Evolutionary conservation across 1,140 invertebrate genomes (phyloP).

Genomic region (Zaprionus kolodkinae): DNA sequence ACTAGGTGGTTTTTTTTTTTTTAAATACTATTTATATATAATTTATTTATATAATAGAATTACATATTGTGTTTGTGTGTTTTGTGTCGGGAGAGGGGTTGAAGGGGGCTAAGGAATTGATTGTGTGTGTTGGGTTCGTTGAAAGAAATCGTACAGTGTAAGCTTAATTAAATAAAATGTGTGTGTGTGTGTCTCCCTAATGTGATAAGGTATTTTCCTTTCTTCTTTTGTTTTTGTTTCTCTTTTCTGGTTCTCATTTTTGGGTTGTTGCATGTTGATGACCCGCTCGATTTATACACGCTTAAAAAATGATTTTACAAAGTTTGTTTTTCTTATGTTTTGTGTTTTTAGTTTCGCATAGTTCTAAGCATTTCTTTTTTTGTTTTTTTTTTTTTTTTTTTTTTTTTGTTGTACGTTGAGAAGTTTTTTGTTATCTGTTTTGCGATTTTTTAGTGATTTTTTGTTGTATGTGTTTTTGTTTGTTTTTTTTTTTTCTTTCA

Average conservation of each 20-base stretch:
- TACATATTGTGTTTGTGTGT: constrained; percentile 65
- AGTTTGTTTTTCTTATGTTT: constrained; percentile 36
- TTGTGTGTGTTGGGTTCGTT: constrained; percentile 41
- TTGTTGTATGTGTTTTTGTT: constrained; percentile 13
- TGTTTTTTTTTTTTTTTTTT: neutral
- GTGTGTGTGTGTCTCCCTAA: constrained; percentile 45
- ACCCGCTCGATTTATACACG: constrained; percentile 60
- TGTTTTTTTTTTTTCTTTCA: constrained; percentile 38
- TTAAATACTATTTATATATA: constrained; percentile 83
- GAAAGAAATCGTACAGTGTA: constrained; percentile 67
- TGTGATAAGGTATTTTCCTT: constrained; percentile 46
- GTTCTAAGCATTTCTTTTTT: constrained; percentile 49
- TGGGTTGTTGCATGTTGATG: constrained; percentile 36
- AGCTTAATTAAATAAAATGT: constrained; percentile 70
- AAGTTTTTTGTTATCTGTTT: constrained; percentile 49
- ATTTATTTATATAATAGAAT: constrained; percentile 83
- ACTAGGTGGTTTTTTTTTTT: constrained; percentile 15
- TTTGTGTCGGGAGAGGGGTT: constrained; percentile 40
- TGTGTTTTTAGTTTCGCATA: constrained; percentile 43
- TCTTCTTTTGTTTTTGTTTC: constrained; percentile 24
- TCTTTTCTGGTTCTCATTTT: constrained; percentile 31
- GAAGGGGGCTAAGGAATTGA: constrained; percentile 39
- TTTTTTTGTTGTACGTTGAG: constrained; percentile 48
- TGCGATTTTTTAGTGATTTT: constrained; percentile 54
- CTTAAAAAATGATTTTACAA: constrained; percentile 81